Percentiles rank a stretch among this genome's conserved stretches.
Conservation (phyloP, 2,113 vertebrate genomes). For the Phalacrocorax carbo region DNA sequence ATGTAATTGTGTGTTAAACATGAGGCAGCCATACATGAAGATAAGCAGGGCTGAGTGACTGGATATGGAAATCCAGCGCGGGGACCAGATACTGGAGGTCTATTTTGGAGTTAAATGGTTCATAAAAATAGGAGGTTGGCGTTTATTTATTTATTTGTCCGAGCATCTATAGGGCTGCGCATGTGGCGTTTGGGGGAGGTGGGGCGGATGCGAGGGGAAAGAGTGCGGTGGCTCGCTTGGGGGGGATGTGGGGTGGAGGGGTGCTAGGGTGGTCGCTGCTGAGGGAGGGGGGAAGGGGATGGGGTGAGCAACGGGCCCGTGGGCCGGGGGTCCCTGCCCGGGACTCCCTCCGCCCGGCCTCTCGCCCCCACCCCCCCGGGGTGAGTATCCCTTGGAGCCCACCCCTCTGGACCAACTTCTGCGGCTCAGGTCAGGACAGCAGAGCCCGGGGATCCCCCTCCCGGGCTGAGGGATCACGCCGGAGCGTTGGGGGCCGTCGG, state of each 20-base stretch:
- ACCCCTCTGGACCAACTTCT: neutral
- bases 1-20: conserved; percentile 78
- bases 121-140: neutral
- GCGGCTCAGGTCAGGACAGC: neutral
- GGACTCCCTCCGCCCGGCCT: neutral
- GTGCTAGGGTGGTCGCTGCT: neutral
- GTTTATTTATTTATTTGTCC: conserved; percentile 30
- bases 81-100: conserved; percentile 52
- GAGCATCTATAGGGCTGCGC: neutral
- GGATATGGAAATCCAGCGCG: conserved; percentile 66
- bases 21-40: conserved; percentile 74
- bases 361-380: neutral
- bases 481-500: neutral
- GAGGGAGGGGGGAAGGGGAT: neutral
- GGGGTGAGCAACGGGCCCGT: neutral
- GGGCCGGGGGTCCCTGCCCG: too few species aligned
- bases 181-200: neutral
- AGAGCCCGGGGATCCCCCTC: neutral
- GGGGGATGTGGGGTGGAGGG: neutral
- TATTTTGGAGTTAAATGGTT: conserved; percentile 70
- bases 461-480: neutral
- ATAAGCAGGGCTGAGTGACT: conserved; percentile 68
- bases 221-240: neutral
- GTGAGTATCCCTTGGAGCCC: neutral
- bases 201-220: too few species aligned